These are phyloP conservation scores for Cygnus olor DNA, from an alignment of 2,797 vertebrate genomes.

Conservation along the genomic window DNA sequence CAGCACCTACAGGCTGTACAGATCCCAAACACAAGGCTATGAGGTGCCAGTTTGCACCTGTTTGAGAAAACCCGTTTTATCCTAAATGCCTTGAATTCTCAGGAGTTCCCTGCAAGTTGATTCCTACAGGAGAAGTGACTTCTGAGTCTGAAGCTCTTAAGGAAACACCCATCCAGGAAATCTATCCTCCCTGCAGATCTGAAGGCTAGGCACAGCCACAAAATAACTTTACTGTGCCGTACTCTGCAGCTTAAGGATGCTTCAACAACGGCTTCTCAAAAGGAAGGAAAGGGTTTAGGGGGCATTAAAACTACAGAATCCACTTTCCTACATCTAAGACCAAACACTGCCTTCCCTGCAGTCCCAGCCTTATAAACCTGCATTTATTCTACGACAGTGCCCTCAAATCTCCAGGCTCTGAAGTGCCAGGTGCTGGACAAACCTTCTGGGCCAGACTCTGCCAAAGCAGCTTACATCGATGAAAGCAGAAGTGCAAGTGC, in stretches of 20 bases:
- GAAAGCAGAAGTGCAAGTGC: not conserved
- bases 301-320: not conserved
- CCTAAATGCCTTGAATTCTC: not conserved
- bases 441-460: not conserved
- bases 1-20: not conserved
- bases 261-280: not conserved
- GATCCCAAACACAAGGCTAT: not conserved
- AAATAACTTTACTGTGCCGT: not conserved
- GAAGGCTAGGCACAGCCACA: not conserved
- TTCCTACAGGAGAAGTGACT: not conserved
- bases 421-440: not conserved
- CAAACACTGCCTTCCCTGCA: not conserved
- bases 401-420: not conserved
- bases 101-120: not conserved
- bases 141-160: not conserved
- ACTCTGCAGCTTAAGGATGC: not conserved
- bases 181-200: not conserved
- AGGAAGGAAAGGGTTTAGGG: not conserved
- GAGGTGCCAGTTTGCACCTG: not conserved
- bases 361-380: not conserved
- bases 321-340: not conserved
- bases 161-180: not conserved
- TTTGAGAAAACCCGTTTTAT: not conserved
- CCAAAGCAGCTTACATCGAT: accelerated
- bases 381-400: not conserved